Percentiles rank a stretch among this genome's conserved stretches.
Evolutionary conservation across 2,888 invertebrate genomes (phyloP).

Genomic region (Mactromeris polynyma): DNA sequence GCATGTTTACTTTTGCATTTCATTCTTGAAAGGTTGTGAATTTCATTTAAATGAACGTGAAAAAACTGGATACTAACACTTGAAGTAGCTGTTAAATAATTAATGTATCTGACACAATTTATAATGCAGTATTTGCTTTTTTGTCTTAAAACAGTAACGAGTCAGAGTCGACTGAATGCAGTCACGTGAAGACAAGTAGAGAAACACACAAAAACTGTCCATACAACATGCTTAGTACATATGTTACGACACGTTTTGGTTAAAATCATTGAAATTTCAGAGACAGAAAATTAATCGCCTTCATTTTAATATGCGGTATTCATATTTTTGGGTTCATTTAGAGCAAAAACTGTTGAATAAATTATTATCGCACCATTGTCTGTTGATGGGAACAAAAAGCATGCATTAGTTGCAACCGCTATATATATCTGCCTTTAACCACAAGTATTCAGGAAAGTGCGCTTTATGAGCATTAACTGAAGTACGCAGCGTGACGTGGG

Average conservation of each 20-base stretch:
- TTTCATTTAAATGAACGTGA: background rate
- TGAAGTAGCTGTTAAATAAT: conserved; percentile 4
- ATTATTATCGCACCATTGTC: conserved; percentile 1
- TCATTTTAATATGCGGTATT: conserved; percentile 5
- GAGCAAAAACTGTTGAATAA: conserved; percentile 12
- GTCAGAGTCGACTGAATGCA: background rate
- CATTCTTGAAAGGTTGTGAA: background rate
- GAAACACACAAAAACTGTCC: background rate
- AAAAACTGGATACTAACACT: background rate
- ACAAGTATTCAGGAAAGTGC: background rate
- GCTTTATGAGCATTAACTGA: background rate
- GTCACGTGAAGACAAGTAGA: background rate
- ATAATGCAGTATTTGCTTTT: background rate
- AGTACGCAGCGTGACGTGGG: background rate
- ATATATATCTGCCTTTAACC: background rate
- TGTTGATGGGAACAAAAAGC: background rate
- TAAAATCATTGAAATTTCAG: background rate
- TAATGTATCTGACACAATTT: conserved; percentile 10
- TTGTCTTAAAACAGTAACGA: background rate
- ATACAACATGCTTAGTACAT: background rate
- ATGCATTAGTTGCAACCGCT: background rate
- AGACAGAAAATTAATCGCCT: conserved; percentile 2
- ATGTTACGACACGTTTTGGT: background rate
- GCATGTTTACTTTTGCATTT: conserved; percentile 9
- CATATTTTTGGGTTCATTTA: conserved; percentile 11